Conservation (phyloP, 2,888 invertebrate species). For the Coelogynopora nodosa region DNA sequence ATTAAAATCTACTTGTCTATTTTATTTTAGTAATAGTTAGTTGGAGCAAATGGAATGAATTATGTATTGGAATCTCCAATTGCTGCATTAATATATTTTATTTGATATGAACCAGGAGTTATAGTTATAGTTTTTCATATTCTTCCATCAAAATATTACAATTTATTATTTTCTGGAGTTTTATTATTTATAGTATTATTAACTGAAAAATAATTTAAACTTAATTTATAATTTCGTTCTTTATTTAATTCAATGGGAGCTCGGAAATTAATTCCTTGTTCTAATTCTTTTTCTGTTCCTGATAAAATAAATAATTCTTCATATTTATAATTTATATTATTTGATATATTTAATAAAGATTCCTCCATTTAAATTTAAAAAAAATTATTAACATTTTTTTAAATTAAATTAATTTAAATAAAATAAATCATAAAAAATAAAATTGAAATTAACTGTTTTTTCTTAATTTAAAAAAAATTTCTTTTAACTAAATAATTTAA, state of each 20-base stretch:
- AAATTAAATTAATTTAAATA: no score
- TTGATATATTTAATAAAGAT: background rate
- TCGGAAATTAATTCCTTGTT: background rate
- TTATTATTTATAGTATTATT: background rate
- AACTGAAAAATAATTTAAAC: background rate
- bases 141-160: background rate
- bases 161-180: background rate
- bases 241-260: background rate
- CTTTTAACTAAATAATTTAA: no score
- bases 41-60: background rate
- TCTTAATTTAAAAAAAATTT: no score
- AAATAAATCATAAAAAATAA: no score
- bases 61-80: background rate
- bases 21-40: background rate
- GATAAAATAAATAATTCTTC: background rate
- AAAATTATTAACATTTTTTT: no score
- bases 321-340: background rate
- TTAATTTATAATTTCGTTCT: background rate
- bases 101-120: background rate
- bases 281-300: background rate
- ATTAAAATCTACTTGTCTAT: background rate
- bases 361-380: background rate
- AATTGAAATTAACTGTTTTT: no score
- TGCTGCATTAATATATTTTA: background rate
- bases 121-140: background rate